Percentiles rank a stretch among this genome's conserved stretches.
Evolutionary conservation across 2,888 invertebrate genomes (phyloP).

Genomic region (Microdon myrmicae): DNA sequence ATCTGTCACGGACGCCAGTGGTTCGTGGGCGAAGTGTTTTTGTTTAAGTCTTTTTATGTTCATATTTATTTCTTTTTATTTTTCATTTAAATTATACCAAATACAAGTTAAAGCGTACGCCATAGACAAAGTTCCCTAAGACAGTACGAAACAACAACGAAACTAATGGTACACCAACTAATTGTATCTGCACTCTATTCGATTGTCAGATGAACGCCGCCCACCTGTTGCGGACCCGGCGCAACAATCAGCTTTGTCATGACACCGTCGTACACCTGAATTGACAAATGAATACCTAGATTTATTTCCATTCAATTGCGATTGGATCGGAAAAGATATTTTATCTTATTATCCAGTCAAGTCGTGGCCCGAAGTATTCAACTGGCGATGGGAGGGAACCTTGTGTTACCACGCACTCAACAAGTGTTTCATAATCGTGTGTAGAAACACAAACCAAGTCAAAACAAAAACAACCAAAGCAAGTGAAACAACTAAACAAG

Average conservation of each 20-base stretch:
- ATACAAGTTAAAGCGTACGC: not conserved
- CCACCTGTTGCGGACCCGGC: too few relatives aligned
- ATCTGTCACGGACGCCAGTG: conserved; percentile 6
- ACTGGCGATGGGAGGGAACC: conserved; percentile 34
- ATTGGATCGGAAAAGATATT: conserved; percentile 32
- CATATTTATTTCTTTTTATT: conserved; percentile 10
- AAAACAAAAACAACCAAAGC: not conserved
- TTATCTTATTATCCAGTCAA: conserved; percentile 23
- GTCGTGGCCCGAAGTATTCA: conserved; percentile 2
- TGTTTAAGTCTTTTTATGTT: conserved; percentile 18
- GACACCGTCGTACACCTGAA: conserved; percentile 27
- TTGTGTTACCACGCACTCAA: conserved; percentile 13
- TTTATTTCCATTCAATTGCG: conserved; percentile 32
- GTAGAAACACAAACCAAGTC: not conserved
- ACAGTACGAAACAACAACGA: too few relatives aligned
- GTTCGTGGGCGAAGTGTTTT: conserved; percentile 16
- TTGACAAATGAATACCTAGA: conserved; percentile 33
- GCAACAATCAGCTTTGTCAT: too few relatives aligned
- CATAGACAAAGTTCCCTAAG: not conserved
- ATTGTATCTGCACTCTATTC: too few relatives aligned
- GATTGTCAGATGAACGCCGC: too few relatives aligned
- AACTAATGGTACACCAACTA: too few relatives aligned
- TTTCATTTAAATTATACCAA: conserved; percentile 3
- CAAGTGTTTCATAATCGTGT: conserved; percentile 32
- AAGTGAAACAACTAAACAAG: too few relatives aligned